Evolutionary conservation across 2,113 vertebrate genomes (phyloP).

Genomic region (Chitala chitala): DNA sequence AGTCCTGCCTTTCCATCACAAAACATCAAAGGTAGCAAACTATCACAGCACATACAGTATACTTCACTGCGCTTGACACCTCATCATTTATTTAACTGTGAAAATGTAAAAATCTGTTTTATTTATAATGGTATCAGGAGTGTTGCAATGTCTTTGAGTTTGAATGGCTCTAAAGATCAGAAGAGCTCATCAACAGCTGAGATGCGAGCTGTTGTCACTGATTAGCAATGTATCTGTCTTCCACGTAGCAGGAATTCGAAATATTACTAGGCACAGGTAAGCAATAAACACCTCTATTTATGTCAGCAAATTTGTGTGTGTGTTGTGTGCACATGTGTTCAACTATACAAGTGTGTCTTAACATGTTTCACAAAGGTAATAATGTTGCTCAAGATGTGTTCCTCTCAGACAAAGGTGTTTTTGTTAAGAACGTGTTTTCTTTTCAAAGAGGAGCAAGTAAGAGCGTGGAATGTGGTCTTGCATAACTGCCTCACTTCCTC

Average conservation of each 20-base stretch:
- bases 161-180: not conserved
- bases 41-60: too few species aligned
- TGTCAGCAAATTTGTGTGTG: too few species aligned
- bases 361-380: not conserved
- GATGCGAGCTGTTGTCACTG: not conserved
- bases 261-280: not conserved
- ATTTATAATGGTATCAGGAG: too few species aligned
- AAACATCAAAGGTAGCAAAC: too few species aligned
- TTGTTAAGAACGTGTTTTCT: slow-evolving; percentile 7
- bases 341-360: not conserved
- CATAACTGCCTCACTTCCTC: not conserved
- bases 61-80: too few species aligned
- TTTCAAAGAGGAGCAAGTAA: not conserved
- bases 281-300: not conserved
- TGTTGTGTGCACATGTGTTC: slow-evolving; percentile 7
- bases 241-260: not conserved
- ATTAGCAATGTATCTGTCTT: not conserved
- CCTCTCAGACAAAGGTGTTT: slow-evolving; percentile 8
- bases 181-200: not conserved
- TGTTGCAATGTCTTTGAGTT: not conserved
- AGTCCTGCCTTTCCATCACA: too few species aligned
- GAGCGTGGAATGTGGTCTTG: slow-evolving; percentile 16
- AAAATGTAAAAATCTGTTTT: too few species aligned
- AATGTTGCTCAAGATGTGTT: not conserved
- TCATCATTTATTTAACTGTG: too few species aligned